These are phyloP conservation scores for Caenorhabditis imperialis DNA, from an alignment of 2,888 invertebrate genomes.

Conservation along the genomic window DNA sequence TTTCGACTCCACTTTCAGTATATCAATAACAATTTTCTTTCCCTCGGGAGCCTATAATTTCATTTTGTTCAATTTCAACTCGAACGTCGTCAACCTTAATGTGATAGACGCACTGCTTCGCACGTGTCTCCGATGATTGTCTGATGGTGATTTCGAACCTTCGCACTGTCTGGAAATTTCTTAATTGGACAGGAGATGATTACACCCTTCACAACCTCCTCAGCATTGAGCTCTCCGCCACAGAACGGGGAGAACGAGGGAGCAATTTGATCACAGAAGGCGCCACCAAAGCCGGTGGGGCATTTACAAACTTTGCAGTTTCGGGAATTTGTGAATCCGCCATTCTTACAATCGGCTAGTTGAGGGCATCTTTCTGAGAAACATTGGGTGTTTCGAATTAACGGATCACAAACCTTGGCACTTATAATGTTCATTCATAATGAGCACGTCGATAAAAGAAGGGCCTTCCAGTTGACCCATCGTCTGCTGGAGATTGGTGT, in stretches of 20 bases:
- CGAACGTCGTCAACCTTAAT: slow-evolving; percentile 45
- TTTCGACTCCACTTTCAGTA: slow-evolving; percentile 56
- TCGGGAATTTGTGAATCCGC: slow-evolving; percentile 62
- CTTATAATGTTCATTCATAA: slow-evolving; percentile 63
- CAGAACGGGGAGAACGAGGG: slow-evolving; percentile 59
- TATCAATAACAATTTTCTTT: slow-evolving; percentile 56
- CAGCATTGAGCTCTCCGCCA: slow-evolving; percentile 59
- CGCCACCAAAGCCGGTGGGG: slow-evolving; percentile 64
- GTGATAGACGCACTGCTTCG: slow-evolving; percentile 63
- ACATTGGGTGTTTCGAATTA: neutral
- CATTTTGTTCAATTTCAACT: neutral
- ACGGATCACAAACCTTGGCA: slow-evolving; percentile 46
- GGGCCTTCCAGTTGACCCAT: slow-evolving; percentile 68
- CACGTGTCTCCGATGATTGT: slow-evolving; percentile 45
- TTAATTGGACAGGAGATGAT: no score
- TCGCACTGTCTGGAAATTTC: slow-evolving; percentile 50
- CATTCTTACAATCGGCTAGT: slow-evolving; percentile 57
- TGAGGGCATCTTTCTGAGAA: slow-evolving; percentile 19
- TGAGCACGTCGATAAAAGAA: slow-evolving; percentile 62
- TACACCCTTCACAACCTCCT: slow-evolving; percentile 54
- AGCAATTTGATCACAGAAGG: slow-evolving; percentile 55
- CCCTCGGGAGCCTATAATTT: slow-evolving; percentile 56
- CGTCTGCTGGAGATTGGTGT: slow-evolving; percentile 64
- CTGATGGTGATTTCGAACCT: slow-evolving; percentile 63
- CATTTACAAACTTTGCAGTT: slow-evolving; percentile 66